Conservation (phyloP, 2,797 vertebrate species). For the Diplodus puntazzo region DNA sequence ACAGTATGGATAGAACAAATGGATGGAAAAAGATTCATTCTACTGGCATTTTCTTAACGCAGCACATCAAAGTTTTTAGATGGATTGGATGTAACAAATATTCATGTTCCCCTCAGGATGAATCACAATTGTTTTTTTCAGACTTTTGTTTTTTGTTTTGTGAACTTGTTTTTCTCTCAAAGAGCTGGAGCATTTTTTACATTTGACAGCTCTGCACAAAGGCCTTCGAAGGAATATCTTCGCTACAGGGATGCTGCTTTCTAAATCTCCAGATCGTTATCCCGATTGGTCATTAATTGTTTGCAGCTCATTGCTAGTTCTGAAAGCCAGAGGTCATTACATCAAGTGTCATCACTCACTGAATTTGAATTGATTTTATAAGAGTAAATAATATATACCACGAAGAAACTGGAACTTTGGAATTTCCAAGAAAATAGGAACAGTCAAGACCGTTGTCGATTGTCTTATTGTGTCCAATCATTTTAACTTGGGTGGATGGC, state of each 20-base stretch:
- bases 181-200: too few relatives aligned
- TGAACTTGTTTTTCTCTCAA: neutral
- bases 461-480: too few relatives aligned
- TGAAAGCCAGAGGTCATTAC: too few relatives aligned
- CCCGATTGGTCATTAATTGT: neutral
- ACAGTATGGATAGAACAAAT: neutral
- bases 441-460: too few relatives aligned
- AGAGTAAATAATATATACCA: neutral
- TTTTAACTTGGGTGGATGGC: neutral
- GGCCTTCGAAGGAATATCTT: neutral
- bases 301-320: neutral
- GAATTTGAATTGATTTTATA: neutral
- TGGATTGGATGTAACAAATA: neutral
- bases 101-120: neutral
- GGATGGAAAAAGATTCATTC: too few relatives aligned
- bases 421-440: too few relatives aligned
- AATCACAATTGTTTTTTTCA: too few relatives aligned
- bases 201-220: neutral
- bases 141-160: neutral
- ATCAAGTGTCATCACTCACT: neutral
- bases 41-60: neutral
- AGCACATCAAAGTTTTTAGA: neutral
- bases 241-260: neutral
- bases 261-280: neutral
- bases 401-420: neutral